These are phyloP conservation scores for Glaucomys volans DNA, from an alignment of 2,113 vertebrate species.

Conservation along the genomic window DNA sequence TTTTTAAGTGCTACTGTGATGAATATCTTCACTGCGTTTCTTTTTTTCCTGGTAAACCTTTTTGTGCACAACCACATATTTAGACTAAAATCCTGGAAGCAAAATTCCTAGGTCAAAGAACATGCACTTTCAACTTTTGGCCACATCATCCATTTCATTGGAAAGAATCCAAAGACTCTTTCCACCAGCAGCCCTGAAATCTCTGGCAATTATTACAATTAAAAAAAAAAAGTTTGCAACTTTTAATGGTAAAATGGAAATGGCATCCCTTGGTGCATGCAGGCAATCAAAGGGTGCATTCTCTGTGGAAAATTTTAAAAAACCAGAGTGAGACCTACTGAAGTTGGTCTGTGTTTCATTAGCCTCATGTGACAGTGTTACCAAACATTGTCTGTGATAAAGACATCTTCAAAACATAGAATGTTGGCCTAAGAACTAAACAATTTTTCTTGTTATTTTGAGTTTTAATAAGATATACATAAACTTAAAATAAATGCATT, in stretches of 20 bases:
- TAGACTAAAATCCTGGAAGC: constrained; percentile 35
- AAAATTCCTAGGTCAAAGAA: not conserved
- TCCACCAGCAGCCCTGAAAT: not conserved
- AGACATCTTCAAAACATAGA: not conserved
- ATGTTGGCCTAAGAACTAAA: not conserved
- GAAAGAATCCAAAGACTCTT: not conserved
- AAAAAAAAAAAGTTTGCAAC: not conserved
- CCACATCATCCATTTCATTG: not conserved
- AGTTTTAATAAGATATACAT: not conserved
- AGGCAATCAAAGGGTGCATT: not conserved
- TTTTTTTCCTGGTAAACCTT: not conserved
- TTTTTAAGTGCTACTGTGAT: not conserved
- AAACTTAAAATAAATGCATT: not conserved
- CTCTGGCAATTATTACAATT: not conserved
- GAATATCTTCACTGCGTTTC: not conserved
- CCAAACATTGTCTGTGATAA: not conserved
- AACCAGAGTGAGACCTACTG: not conserved
- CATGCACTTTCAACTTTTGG: not conserved
- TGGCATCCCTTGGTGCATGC: not conserved
- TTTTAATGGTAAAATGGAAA: constrained; percentile 31
- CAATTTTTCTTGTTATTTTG: not conserved
- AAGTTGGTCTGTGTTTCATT: not conserved
- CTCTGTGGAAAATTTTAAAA: not conserved
- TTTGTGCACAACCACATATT: not conserved
- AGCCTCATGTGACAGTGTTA: not conserved